Conservation (phyloP, 2,797 vertebrate genomes). For the Labroides dimidiatus region DNA sequence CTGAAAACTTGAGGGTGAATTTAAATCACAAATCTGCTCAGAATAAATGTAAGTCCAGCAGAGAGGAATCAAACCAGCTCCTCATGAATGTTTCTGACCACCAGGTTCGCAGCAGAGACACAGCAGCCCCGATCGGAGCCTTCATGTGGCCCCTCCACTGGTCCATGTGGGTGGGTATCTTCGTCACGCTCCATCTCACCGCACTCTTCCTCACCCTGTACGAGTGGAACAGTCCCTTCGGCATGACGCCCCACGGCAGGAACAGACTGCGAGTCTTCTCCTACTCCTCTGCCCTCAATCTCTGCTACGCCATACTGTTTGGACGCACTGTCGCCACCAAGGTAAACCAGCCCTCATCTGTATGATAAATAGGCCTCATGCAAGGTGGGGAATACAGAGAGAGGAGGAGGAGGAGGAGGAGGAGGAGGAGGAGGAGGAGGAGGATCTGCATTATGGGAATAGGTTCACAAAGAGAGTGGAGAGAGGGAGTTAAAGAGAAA, state of each 20-base stretch:
- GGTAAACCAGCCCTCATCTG: conserved; percentile 63
- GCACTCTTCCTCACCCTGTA: conserved; percentile 96
- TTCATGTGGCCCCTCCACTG: conserved; percentile 98
- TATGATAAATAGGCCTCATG: conserved; percentile 43
- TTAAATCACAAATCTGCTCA: not conserved
- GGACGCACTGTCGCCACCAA: conserved; percentile 95
- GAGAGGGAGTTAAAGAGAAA: conserved; percentile 24
- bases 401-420: too few relatives aligned
- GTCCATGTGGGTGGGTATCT: conserved; percentile 98
- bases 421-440: too few relatives aligned
- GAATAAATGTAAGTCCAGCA: too few relatives aligned
- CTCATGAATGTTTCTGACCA: conserved; percentile 14
- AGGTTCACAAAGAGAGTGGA: conserved; percentile 10
- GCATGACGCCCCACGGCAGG: conserved; percentile 93
- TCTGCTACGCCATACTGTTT: conserved; percentile 97
- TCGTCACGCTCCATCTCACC: conserved; percentile 92
- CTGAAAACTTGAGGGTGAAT: conserved; percentile 14
- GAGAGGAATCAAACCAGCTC: not conserved
- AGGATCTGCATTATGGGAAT: conserved; percentile 24
- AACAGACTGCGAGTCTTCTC: conserved; percentile 94
- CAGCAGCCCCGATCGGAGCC: conserved; percentile 91
- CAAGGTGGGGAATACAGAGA: too few relatives aligned
- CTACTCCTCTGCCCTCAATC: conserved; percentile 95
- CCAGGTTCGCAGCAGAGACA: conserved; percentile 89
- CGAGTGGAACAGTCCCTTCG: conserved; percentile 97